Evolutionary conservation across 2,888 invertebrate genomes (phyloP), one percentile per base, ranked within the genome.

Genomic region (Dugesia japonica): DNA sequence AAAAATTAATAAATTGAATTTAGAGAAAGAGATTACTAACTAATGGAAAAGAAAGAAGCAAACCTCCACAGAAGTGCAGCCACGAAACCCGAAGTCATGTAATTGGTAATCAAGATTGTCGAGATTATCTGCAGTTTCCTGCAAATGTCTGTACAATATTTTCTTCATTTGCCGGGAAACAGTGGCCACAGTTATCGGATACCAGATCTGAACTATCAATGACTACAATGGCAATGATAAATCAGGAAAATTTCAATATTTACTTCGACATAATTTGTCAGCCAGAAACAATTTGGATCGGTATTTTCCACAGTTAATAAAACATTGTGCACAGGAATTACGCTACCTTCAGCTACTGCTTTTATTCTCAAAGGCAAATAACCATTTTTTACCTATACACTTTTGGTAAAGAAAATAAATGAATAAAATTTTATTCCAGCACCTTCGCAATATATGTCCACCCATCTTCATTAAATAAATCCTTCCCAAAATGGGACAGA

Each of bases 221-320:
- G 87, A 87, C 86, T 86, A 80, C 20, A 82, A 81, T 13, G 9
- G 9, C 7, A 71, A 71, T 13, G 26, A 77, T 71, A 23, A 1
- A 13, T 71, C 20, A 71, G 26, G 71, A 26, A 71, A 9, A 38
- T 38, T 17, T 38, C 38, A 38, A 7, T 13, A 28, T 78, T 78
- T 78, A 86, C 86, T 83, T 86, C 86, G 78, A 87, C 82, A 81
- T 85, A 86, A 79, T 85, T 85, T 1, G 85, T 85, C 0, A 86
- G 81, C 86, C 86, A 86, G 76, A 82, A 84, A 76, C 86, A 86
- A 76, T 83, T 81, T 1, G 86, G 86, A 79, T 87, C 86, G 33
- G 86, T 87, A 80, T 86, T 86, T 80, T 87, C 86, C n/a, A 86
- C 85, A 0, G 86, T 86, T 80, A 86, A 85, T 7, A 86, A 82